A percentile compares a stretch with the other conserved stretches of the same genome.
phyloP scores from a whole-genome alignment of 2,888 invertebrate species.

The Microplitis manilae region DNA sequence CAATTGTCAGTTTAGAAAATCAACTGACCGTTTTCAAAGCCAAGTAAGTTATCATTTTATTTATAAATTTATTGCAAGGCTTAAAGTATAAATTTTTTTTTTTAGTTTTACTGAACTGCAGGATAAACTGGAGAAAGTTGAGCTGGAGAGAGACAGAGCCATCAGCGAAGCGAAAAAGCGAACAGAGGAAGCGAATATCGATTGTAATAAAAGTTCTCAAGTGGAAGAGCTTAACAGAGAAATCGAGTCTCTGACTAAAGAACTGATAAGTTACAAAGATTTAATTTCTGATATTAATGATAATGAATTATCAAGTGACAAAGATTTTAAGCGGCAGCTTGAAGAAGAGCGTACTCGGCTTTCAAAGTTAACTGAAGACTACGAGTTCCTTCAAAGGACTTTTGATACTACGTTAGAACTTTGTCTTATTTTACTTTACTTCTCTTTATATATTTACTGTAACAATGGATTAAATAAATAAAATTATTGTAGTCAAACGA shows the following conservation, averaged over 20 bases:
- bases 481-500: not conserved
- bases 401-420: conserved; percentile 3
- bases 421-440: not conserved
- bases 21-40: conserved; percentile 61
- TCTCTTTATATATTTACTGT: not conserved
- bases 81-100: not conserved
- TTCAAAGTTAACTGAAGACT: not conserved
- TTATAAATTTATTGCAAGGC: not conserved
- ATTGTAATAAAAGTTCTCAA: not conserved
- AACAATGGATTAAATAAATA: not conserved
- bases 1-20: conserved; percentile 58
- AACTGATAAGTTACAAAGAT: conserved; percentile 8
- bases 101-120: conserved; percentile 17
- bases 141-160: not conserved
- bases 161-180: not conserved
- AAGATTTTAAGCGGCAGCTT: conserved; percentile 8
- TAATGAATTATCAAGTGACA: conserved; percentile 8
- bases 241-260: conserved; percentile 8
- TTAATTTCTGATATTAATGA: conserved; percentile 5
- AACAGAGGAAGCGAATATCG: not conserved
- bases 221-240: conserved; percentile 10
- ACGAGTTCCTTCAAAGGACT: not conserved
- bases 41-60: conserved; percentile 50
- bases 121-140: not conserved
- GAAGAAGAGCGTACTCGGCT: not conserved